These are phyloP conservation scores for Elaeidobius kamerunicus DNA, from an alignment of 2,888 invertebrate species.

Conservation along the genomic window DNA sequence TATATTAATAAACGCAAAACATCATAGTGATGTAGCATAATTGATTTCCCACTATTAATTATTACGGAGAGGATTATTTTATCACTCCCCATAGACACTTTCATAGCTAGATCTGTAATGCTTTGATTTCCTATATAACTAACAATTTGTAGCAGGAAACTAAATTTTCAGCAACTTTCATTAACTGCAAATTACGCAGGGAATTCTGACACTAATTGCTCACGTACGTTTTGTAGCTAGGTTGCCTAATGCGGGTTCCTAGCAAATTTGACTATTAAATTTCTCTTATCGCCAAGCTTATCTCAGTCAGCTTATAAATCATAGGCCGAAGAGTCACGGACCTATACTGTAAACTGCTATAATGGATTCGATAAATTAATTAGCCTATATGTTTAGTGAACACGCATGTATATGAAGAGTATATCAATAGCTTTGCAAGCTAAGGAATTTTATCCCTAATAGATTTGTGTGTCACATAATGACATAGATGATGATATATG, in stretches of 20 bases:
- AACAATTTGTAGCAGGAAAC: conserved; percentile 21
- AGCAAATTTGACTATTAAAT: conserved; percentile 32
- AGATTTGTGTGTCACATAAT: background rate
- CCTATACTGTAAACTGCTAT: conserved; percentile 27
- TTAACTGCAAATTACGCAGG: conserved; percentile 26
- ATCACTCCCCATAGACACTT: background rate
- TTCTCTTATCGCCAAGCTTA: conserved; percentile 31
- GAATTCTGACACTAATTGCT: conserved; percentile 30
- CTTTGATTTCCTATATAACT: conserved; percentile 20
- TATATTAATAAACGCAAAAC: too few species aligned
- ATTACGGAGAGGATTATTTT: too few species aligned
- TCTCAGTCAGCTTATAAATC: conserved; percentile 30
- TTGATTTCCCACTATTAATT: too few species aligned
- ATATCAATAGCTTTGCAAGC: background rate
- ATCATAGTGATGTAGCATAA: too few species aligned
- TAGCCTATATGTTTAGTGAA: conserved; percentile 19
- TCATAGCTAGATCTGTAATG: conserved; percentile 4
- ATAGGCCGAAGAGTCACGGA: conserved; percentile 31
- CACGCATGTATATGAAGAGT: conserved; percentile 21
- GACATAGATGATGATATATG: too few species aligned
- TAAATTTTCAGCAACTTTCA: conserved; percentile 31
- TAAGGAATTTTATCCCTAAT: background rate
- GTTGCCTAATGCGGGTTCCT: conserved; percentile 25
- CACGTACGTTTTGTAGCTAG: conserved; percentile 29
- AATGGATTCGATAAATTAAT: conserved; percentile 30